Base-by-base conservation (phyloP, 2,888 invertebrate genomes). In the Petrophora chlorosata region DNA sequence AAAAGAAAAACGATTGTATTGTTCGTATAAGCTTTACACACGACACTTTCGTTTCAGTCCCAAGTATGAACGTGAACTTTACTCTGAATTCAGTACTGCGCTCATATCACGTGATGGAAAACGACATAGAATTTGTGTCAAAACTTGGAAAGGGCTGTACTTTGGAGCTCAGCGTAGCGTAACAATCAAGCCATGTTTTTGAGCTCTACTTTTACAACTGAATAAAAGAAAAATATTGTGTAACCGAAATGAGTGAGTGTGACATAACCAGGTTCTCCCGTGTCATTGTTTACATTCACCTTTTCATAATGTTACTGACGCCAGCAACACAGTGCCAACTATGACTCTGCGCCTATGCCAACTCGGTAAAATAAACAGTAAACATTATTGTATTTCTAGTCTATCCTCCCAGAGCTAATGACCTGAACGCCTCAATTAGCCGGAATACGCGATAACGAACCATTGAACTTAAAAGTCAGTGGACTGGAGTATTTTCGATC, bases 231-330 rank as follows among this genome's bases (percentile, higher is more conserved):
- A 5, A 19, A 4, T 5, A 5, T 38, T 38, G 17, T 10, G 15
- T 15, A 13, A 29, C n/a, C 2, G 3, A 13, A 3, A 29, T 13
- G 8, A 13, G n/a, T 9, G n/a, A 4, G 26, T 0, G 13, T 47
- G 32, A 41, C 19, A 42, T 38, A 42, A 38, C 19, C 34, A 46
- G 28, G 42, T 34, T 47, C 15, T 38, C 34, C 5, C 12, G 41
- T 40, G 10, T 26, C 36, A 47, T 52, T 59, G 56, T 59, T 53
- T 56, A 56, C 53, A 47, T 47, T 39, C 15, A 22, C 14, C 22
- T 39, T 41, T 15, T 26, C 34, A 26, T 34, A 36, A 30, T 48
- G 23, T 29, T 34, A 36, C n/a, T n/a, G n/a, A n/a, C n/a, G 30
- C 29, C 19, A 23, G 39, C 26, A 32, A 9, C 22, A 26, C 22